phyloP scores from a whole-genome alignment of 2,797 vertebrate species.

The Phoeniculus purpureus region DNA sequence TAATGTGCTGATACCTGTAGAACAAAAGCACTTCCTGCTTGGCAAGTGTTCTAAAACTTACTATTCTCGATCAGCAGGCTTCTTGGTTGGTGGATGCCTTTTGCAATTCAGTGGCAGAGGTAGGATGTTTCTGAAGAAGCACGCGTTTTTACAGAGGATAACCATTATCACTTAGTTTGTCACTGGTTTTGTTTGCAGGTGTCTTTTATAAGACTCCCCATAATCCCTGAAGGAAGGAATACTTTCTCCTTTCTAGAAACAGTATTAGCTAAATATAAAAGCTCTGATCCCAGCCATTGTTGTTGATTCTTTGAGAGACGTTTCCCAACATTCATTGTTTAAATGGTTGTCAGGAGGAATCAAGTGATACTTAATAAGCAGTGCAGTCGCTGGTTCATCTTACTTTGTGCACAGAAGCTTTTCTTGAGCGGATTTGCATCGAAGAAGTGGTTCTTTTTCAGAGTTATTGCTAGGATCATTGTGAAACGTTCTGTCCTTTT shows the following conservation, averaged over 20 bases:
- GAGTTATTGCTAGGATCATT: slow-evolving; percentile 75
- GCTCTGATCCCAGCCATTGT: slow-evolving; percentile 91
- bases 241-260: slow-evolving; percentile 88
- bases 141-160: slow-evolving; percentile 68
- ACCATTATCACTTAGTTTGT: slow-evolving; percentile 83
- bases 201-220: slow-evolving; percentile 86
- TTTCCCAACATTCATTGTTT: slow-evolving; percentile 96
- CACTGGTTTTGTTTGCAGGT: slow-evolving; percentile 91
- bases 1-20: neutral
- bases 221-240: slow-evolving; percentile 96
- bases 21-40: slow-evolving; percentile 2
- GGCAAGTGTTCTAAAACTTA: slow-evolving; percentile 26
- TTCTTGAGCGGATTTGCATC: slow-evolving; percentile 87
- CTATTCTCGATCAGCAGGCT: neutral
- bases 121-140: slow-evolving; percentile 37
- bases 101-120: slow-evolving; percentile 43
- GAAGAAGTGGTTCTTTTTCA: slow-evolving; percentile 79
- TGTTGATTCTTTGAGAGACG: slow-evolving; percentile 86
- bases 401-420: slow-evolving; percentile 81
- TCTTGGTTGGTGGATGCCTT: slow-evolving; percentile 46
- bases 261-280: slow-evolving; percentile 89
- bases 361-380: slow-evolving; percentile 95
- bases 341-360: slow-evolving; percentile 98
- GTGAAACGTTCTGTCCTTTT: slow-evolving; percentile 66
- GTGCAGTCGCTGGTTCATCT: slow-evolving; percentile 90